phyloP scores from a whole-genome alignment of 2,113 vertebrate genomes.

The Cyanoramphus novaezelandiae region DNA sequence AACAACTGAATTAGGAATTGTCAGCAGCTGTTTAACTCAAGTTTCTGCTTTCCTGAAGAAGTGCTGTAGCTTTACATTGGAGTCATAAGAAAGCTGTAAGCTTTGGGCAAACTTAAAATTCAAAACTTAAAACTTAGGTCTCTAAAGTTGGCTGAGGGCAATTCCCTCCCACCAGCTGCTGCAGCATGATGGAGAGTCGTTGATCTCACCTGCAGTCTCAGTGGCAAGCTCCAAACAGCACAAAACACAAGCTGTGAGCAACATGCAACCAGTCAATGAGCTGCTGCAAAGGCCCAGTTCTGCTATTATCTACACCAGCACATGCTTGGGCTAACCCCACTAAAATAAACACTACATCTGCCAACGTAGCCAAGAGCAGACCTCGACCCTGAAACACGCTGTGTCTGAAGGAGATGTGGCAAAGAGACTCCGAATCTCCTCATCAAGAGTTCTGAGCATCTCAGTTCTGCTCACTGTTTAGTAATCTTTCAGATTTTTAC shows the following conservation, averaged over 20 bases:
- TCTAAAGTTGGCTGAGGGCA: fast-evolving
- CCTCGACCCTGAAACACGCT: background rate
- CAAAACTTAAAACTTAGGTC: background rate
- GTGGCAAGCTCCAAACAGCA: background rate
- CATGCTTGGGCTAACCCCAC: background rate
- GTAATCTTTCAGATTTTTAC: background rate
- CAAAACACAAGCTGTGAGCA: background rate
- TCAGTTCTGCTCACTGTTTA: background rate
- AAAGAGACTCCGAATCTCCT: background rate
- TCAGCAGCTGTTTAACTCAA: background rate
- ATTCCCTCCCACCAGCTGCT: background rate
- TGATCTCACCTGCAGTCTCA: background rate
- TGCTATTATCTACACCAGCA: background rate
- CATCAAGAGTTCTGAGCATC: background rate
- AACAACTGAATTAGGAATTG: background rate
- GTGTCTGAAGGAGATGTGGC: background rate
- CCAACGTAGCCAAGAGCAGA: background rate
- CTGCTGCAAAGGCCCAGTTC: background rate
- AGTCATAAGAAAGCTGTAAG: background rate
- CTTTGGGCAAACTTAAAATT: background rate
- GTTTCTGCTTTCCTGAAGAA: background rate
- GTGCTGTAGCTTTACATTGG: background rate
- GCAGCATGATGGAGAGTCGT: background rate
- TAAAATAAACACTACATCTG: background rate
- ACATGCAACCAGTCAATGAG: fast-evolving